Evolutionary conservation across 2,888 invertebrate genomes (phyloP).

Genomic region (Lordiphosa andalusiaca): DNA sequence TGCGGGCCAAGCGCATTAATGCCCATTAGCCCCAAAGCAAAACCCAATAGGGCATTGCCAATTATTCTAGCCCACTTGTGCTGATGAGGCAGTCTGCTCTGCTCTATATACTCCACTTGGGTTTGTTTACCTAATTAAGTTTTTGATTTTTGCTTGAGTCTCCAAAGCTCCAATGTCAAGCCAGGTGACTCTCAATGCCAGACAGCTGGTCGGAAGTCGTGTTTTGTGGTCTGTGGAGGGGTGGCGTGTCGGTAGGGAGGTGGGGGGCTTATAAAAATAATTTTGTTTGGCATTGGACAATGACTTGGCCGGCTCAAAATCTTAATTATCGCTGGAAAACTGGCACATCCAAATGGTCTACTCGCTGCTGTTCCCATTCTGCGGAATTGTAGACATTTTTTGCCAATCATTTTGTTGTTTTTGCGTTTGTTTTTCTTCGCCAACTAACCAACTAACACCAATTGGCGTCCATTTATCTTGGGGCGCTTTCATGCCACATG

Average conservation of each 20-base stretch:
- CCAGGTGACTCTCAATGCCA: conserved; percentile 66
- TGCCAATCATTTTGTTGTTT: conserved; percentile 41
- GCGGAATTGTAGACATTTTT: conserved; percentile 38
- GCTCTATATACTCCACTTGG: conserved; percentile 20
- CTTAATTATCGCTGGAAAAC: conserved; percentile 37
- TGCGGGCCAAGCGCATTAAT: conserved; percentile 26
- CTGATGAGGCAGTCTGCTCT: conserved; percentile 29
- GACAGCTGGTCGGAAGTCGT: conserved; percentile 61
- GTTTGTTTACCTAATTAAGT: conserved; percentile 11
- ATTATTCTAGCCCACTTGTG: conserved; percentile 52
- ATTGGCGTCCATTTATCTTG: conserved; percentile 65
- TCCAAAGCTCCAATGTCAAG: conserved; percentile 60
- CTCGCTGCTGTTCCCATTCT: conserved; percentile 24
- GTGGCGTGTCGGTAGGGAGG: too few relatives aligned
- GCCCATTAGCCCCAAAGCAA: neutral
- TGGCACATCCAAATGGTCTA: conserved; percentile 12
- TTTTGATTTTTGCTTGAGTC: conserved; percentile 9
- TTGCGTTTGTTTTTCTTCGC: conserved; percentile 21
- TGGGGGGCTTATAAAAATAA: conserved; percentile 51
- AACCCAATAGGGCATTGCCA: conserved; percentile 34
- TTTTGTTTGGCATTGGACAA: conserved; percentile 54
- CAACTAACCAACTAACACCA: conserved; percentile 61
- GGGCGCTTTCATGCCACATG: conserved; percentile 33
- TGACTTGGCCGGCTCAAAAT: conserved; percentile 47
- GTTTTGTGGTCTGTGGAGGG: conserved; percentile 30